Base-by-base conservation (phyloP, 2,797 vertebrate species). In the Falco biarmicus region DNA sequence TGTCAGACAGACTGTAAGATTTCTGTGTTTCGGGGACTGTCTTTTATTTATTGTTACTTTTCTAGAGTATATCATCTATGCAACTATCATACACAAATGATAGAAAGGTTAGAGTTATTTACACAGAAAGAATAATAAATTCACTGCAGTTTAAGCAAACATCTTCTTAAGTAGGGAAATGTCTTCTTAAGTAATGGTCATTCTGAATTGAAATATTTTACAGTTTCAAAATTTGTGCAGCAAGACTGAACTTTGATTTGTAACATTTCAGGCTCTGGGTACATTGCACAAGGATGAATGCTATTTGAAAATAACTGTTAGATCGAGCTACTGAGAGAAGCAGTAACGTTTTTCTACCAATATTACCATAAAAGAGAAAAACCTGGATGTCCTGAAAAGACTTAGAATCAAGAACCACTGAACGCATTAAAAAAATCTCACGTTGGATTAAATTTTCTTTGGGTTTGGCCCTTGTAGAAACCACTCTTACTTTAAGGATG, bases 21-120 rank as follows among this genome's bases (percentile, higher is more conserved):
- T 84, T 89, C 48, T 71, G 32, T 68, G 15, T 14, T 75, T 76
- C 31, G 66, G 57, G 10, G 37, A 57, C 45, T 28, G 16, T 64
- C 20, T 20, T 94, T 89, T 94, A 75, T 84, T 95, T 90, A 75
- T 61, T 76, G 11, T 77, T 89, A 69, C 29, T 11, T 68, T 81
- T 75, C 43, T 28, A 75, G 43, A 71, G 26, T 79, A 43, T 37
- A 77, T 50, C 0, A 57, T 47, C 45, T 89, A 43, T 45, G 7
- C 57, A 82, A 47, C 37, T 80, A 56, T 45, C 39, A 74, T 10
- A 29, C 6, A 32, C 59, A 88, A 79, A 37, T n/a, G 34, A 81
- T 65, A 39, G 0, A 68, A 91, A 75, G 6, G 56, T 15, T 65
- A 32, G 20, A 59, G n/a, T 48, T 87, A 88, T 71, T 85, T 93